Evolutionary conservation across 1,140 invertebrate species (phyloP), one percentile per base, ranked within the genome.

Genomic region (Olivierus martensii): DNA sequence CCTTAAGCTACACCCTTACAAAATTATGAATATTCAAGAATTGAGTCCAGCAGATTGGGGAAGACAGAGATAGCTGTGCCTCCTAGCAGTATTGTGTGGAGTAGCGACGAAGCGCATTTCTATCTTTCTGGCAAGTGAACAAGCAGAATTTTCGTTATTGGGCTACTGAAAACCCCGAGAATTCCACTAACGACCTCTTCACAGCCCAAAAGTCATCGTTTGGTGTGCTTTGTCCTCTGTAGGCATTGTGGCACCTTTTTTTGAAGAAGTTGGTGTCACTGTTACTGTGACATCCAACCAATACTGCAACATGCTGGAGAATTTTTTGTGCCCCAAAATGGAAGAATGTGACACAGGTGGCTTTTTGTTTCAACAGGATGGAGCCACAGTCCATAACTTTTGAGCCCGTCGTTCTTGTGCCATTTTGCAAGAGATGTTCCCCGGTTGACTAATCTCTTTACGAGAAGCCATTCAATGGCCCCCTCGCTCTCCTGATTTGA

Each of bases 141-240:
- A 67, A 65, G 18, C 62, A 61, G 14, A 66, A 55, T 43, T 35
- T 49, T 14, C 6, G 35, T 14, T 49, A 18, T 37, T 49, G 47
- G 19, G 14, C 3, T 49, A n/a, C 14, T n/a, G 35, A 37, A n/a
- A 49, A 18, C n/a, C 18, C 47, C 10, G 17, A 41, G 17, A 41
- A 41, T 10, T 41, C 10, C 39, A 41, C 17, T 3, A 41, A 41
- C 11, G 17, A 41, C 11, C 39, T n/a, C 39, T 49, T 36, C 17
- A 35, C 28, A 21, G 22, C 15, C 17, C 28, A 11, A 39, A 49
- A 42, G 49, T 51, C 42, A 39, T 5, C 22, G 12, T 36, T 3
- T 22, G 7, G 14, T 34, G 11, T 34, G 17, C 34, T 19, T 14
- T 35, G n/a, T 34, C 22, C 4, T 22, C n/a, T 34, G 28, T 37